These are phyloP conservation scores for Nebria brevicollis DNA, from an alignment of 2,888 invertebrate species.

Conservation along the genomic window DNA sequence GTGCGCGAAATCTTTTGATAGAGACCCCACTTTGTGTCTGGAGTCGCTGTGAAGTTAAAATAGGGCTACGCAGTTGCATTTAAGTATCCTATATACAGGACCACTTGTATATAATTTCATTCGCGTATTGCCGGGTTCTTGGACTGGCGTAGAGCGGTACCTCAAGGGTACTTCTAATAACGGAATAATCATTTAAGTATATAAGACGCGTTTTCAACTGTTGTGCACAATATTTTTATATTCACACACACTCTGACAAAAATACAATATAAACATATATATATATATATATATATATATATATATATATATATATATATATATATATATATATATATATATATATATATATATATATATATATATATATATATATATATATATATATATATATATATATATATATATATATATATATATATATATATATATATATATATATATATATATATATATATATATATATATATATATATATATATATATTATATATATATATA, in stretches of 20 bases:
- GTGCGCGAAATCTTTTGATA: neutral
- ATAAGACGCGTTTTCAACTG: neutral
- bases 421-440: no score
- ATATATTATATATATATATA: no score
- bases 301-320: no score
- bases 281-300: no score
- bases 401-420: no score
- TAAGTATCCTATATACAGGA: neutral
- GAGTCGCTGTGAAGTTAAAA: neutral
- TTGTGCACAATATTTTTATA: neutral
- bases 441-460: no score
- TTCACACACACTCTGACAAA: neutral
- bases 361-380: no score
- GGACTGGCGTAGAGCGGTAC: neutral
- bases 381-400: no score
- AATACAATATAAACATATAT: neutral
- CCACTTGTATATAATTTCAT: constrained; percentile 1
- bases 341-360: no score
- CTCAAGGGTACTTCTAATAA: neutral
- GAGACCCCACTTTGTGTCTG: neutral
- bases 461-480: no score
- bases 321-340: no score
- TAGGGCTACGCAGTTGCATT: neutral
- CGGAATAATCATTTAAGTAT: neutral
- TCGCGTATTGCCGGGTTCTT: neutral